Evolutionary conservation across 2,888 invertebrate genomes (phyloP), one percentile per base, ranked within the genome.

Genomic region (Lochmaea capreae): DNA sequence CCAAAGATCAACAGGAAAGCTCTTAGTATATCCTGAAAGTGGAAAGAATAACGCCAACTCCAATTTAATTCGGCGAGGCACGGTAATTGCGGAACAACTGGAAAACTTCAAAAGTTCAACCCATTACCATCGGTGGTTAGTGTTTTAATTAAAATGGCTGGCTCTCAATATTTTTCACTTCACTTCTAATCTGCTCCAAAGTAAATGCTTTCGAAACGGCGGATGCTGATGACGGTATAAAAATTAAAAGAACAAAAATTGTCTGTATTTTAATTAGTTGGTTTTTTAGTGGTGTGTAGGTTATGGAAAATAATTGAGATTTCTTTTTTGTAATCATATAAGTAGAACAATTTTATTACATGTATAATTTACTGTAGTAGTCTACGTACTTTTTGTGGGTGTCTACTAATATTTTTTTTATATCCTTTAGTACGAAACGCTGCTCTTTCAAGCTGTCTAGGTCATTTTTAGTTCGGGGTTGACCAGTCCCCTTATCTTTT

Each of bases 111-210:
- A 71, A 74, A 74, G 74, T 74, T 74, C 62, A 70, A 71, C 74
- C 74, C 70, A 74, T 74, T 70, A 74, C 74, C 74, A 74, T 74
- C 74, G 70, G 74, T 70, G 74, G 74, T 74, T 74, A 74, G 71
- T 74, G 83, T 83, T 86, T 86, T 86, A 86, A 86, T 86, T 86
- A 86, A 86, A 86, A 85, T 83, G 84, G 83, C 83, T 84, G 71
- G 46, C 83, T 84, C 85, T 85, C 85, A 85, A 86, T 86, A 86
- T 85, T 86, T 86, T 86, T 85, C 85, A 86, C 85, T 86, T 86
- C 83, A 86, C 85, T 85, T 86, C 83, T 82, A 63, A 63, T 63
- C 62, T 63, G 82, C 79, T 82, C 81, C 83, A 83, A 86, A 85
- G 86, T 85, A 85, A 85, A 85, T 59, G 70, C 63, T 54, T 61